A percentile compares a stretch with the other conserved stretches of the same genome.
Conservation (phyloP, 2,113 vertebrate species). For the Octodon degus region DNA sequence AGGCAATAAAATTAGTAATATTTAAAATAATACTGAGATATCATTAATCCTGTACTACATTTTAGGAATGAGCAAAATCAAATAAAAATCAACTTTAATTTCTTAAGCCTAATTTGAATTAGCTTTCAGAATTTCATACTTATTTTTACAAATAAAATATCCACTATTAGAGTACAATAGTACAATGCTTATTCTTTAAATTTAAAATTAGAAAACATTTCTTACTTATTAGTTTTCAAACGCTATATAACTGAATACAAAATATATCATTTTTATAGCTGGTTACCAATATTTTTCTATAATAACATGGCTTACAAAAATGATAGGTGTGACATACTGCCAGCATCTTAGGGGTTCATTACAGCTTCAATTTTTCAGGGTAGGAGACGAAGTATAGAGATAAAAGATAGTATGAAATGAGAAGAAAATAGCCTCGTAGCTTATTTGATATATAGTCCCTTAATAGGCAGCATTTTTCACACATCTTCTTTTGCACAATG, state of each 20-base stretch:
- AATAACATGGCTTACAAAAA: slow-evolving; percentile 19
- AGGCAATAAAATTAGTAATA: background rate
- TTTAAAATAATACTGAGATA: background rate
- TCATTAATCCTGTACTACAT: background rate
- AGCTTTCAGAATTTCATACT: background rate
- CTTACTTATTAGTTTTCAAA: slow-evolving; percentile 14
- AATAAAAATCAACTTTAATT: background rate
- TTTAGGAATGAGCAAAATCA: background rate
- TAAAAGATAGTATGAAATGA: background rate
- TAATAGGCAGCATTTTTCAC: slow-evolving; percentile 26
- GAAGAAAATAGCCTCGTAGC: background rate
- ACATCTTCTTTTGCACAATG: background rate
- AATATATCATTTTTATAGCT: slow-evolving; percentile 47
- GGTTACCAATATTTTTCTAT: background rate
- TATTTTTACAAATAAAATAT: background rate
- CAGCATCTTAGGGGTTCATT: background rate
- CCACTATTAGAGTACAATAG: background rate
- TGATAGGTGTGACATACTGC: background rate
- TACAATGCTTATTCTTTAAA: background rate
- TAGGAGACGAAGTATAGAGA: background rate
- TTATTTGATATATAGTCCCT: slow-evolving; percentile 39
- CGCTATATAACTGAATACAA: background rate
- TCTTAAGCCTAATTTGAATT: slow-evolving; percentile 1
- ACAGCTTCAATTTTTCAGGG: background rate
- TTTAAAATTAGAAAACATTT: slow-evolving; percentile 55